These are phyloP conservation scores for Phyllotreta striolata DNA, from an alignment of 2,888 invertebrate species.

Conservation along the genomic window DNA sequence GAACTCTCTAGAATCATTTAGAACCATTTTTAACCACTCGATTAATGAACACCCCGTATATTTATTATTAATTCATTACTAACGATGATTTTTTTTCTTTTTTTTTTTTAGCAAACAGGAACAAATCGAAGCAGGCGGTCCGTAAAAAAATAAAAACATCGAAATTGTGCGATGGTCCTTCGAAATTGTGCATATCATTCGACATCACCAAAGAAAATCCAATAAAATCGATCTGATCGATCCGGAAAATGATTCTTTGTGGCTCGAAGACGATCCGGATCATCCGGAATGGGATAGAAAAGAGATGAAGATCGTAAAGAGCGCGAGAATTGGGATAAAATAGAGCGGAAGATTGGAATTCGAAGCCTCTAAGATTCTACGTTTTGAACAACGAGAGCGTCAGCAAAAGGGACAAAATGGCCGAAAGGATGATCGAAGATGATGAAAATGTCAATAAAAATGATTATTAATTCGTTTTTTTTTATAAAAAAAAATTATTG, in stretches of 20 bases:
- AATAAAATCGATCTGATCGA: constrained; percentile 66
- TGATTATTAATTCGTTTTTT: too few relatives aligned
- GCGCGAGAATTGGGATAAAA: constrained; percentile 71
- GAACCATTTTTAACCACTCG: too few relatives aligned
- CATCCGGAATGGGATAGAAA: too few relatives aligned
- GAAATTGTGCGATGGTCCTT: constrained; percentile 75
- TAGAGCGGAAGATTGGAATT: constrained; percentile 69
- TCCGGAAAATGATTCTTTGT: constrained; percentile 57
- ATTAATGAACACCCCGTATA: too few relatives aligned
- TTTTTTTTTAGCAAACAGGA: constrained; percentile 42
- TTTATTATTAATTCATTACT: too few relatives aligned
- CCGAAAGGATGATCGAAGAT: constrained; percentile 53
- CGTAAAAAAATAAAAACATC: constrained; percentile 47
- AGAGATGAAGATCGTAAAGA: too few relatives aligned
- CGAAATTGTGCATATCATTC: constrained; percentile 74
- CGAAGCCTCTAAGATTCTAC: constrained; percentile 71
- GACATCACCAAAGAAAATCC: constrained; percentile 65
- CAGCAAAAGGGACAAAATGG: constrained; percentile 67
- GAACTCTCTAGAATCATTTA: too few relatives aligned
- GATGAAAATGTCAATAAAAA: too few relatives aligned
- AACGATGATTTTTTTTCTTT: too few relatives aligned
- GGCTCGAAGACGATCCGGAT: too few relatives aligned
- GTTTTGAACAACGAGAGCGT: constrained; percentile 66
- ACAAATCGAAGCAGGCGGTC: constrained; percentile 37
- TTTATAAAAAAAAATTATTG: too few relatives aligned